A percentile compares a stretch with the other conserved stretches of the same genome.
These are phyloP conservation scores for Excalfactoria chinensis DNA, from an alignment of 2,113 vertebrate species.

Conservation along the genomic window DNA sequence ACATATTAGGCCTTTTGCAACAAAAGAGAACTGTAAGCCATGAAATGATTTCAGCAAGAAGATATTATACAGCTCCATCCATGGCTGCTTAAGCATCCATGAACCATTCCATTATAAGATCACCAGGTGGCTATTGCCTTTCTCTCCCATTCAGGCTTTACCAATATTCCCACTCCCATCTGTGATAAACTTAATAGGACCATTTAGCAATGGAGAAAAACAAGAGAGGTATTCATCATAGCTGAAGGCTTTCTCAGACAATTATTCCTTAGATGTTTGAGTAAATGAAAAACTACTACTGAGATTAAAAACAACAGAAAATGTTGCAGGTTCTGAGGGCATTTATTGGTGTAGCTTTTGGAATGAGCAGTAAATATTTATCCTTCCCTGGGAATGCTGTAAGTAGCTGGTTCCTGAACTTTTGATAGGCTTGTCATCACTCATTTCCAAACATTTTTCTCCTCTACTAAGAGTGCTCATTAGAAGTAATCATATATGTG, in stretches of 20 bases:
- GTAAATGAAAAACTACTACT: not conserved
- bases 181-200: slow-evolving; percentile 12
- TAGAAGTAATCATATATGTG: not conserved
- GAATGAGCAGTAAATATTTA: not conserved
- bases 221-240: not conserved
- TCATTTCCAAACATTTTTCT: not conserved
- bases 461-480: not conserved
- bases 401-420: not conserved
- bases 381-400: not conserved
- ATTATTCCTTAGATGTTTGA: not conserved
- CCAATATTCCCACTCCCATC: slow-evolving; percentile 11
- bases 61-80: not conserved
- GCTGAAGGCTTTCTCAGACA: not conserved
- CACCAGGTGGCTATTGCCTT: slow-evolving; percentile 30
- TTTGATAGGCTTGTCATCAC: not conserved
- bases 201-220: not conserved
- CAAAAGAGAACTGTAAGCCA: not conserved
- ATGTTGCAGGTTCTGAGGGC: not conserved
- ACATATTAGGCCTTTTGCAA: not conserved
- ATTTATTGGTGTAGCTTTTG: not conserved
- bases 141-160: slow-evolving; percentile 1
- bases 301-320: not conserved
- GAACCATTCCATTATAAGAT: slow-evolving; percentile 20
- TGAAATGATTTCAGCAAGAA: not conserved
- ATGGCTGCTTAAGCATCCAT: slow-evolving; percentile 30